Base-by-base conservation (phyloP, 2,113 vertebrate species). In the Archilochus colubris region DNA sequence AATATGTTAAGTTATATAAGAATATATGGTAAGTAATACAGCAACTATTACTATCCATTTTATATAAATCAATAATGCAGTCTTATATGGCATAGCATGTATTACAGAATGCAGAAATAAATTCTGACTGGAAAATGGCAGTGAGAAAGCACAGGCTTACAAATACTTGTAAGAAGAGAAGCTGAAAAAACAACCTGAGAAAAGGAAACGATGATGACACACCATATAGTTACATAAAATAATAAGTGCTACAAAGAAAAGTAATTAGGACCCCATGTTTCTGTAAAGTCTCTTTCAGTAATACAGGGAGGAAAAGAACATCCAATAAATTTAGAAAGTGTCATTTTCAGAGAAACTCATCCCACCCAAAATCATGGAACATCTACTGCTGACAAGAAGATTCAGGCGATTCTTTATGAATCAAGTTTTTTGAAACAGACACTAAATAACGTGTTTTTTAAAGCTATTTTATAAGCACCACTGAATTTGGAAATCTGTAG, bases 241-340 rank as follows among this genome's bases (percentile, higher is more conserved):
- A 81, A 27, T 43, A 83, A 94, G 69, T 61, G 66, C 62, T 82
- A 93, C 91, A 84, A 0, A 87, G 66, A 84, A 96, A 95, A 89
- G 44, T 81, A 91, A 82, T 84, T 92, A 89, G 38, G 66, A 75
- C 11, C 16, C 10, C 61, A 20, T 72, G 53, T 54, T 87, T n/a
- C 28, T n/a, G 24, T 7, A 27, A 89, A 64, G 6, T 67, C 28
- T 53, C 44, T 82, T 91, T 68, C 74, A 84, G 15, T 51, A 75
- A 74, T 10, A 50, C 7, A 36, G 28, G 27, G 4, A 1, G 2
- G 8, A 31, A 86, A 78, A 62, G 17, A 9, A 54, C 14, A 31
- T 28, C 7, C 8, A 87, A 54, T 48, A 55, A 50, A 85, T 68
- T 78, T n/a, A 89, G 30, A 64, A 91, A 89, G 44, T 14, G 14